phyloP scores from a whole-genome alignment of 2,888 invertebrate genomes.

The Digitonthophagus gazella region DNA sequence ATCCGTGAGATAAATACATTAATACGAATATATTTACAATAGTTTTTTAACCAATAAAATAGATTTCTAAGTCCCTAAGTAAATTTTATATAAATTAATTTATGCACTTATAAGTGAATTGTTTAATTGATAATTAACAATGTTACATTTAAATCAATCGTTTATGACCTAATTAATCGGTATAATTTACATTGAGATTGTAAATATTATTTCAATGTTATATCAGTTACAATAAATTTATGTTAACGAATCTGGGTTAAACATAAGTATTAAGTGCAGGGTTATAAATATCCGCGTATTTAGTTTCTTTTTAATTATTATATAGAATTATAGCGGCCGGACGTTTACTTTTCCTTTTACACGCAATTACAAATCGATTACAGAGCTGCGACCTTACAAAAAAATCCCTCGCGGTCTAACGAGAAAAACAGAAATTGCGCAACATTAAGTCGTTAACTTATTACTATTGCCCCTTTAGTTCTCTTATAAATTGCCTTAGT shows the following conservation, averaged over 20 bases:
- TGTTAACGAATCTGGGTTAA: neutral
- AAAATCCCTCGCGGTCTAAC: neutral
- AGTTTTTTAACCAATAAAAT: no score
- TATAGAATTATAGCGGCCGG: neutral
- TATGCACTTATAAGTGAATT: no score
- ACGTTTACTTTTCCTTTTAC: neutral
- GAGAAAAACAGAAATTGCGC: neutral
- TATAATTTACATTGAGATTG: neutral
- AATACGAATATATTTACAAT: no score
- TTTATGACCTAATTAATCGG: no score
- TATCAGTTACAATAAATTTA: neutral
- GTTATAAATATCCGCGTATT: neutral
- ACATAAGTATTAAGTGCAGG: neutral
- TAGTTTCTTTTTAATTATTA: neutral
- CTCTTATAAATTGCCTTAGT: constrained; percentile 11
- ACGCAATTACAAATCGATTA: neutral
- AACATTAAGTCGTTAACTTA: constrained; percentile 17
- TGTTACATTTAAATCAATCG: no score
- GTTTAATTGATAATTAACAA: no score
- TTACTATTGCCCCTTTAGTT: constrained; percentile 6
- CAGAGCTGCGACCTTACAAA: neutral
- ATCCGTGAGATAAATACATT: no score
- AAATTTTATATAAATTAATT: no score
- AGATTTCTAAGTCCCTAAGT: no score
- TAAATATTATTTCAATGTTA: neutral